A percentile compares a stretch with the other conserved stretches of the same genome.
Conservation (phyloP, 2,113 vertebrate species). For the Eretmochelys imbricata region DNA sequence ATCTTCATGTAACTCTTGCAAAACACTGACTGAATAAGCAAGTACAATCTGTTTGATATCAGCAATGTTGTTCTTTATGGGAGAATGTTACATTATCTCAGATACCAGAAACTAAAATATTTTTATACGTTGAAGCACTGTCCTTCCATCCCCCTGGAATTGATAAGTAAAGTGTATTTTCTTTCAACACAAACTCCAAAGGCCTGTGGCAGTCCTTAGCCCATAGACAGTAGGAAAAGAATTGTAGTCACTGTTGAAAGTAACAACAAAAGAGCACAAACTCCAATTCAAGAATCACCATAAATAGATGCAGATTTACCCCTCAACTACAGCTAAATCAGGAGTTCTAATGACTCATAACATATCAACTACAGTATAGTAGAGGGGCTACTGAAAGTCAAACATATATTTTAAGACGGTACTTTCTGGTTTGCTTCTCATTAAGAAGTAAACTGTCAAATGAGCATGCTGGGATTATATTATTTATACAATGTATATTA, state of each 20-base stretch:
- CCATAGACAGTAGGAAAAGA: neutral
- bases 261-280: neutral
- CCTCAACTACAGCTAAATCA: neutral
- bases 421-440: neutral
- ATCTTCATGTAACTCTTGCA: neutral
- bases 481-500: neutral
- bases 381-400: neutral
- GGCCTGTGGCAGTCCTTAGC: neutral
- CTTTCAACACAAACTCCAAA: neutral
- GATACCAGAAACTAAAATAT: neutral
- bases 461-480: neutral
- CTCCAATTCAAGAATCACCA: neutral
- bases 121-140: neutral
- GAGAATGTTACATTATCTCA: neutral
- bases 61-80: neutral
- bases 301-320: neutral
- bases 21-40: rapidly evolving
- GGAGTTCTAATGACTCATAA: neutral
- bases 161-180: neutral
- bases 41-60: neutral
- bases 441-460: neutral
- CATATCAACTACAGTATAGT: neutral
- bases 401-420: neutral
- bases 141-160: neutral
- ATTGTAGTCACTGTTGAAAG: neutral